Conservation (phyloP, 2,888 invertebrate genomes). For the Chamaedrilus cognettii region DNA sequence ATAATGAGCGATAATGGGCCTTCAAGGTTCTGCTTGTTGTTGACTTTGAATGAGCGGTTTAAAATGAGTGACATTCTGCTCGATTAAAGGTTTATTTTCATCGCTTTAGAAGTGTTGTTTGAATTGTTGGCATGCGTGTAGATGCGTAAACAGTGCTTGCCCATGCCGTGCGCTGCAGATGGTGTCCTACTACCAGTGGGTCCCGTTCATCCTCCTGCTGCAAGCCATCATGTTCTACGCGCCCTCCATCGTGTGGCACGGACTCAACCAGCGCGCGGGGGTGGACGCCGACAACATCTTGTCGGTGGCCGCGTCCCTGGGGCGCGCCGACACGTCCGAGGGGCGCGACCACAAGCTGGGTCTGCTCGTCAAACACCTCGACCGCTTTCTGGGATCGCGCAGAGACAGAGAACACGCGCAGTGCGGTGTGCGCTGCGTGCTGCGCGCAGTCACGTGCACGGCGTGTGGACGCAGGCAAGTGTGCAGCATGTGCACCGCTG, state of each 20-base stretch:
- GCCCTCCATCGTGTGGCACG: slow-evolving; percentile 58
- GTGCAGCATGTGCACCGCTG: too few relatives aligned
- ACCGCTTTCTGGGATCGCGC: slow-evolving; percentile 29
- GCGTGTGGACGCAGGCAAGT: slow-evolving; percentile 5
- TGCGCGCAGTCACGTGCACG: slow-evolving; percentile 2
- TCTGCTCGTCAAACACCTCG: slow-evolving; percentile 34
- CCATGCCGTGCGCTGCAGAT: too few relatives aligned
- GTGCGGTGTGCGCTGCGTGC: slow-evolving; percentile 10
- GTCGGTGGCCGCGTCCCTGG: slow-evolving; percentile 25
- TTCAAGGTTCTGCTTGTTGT: too few relatives aligned
- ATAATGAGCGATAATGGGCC: too few relatives aligned
- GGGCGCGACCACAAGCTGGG: slow-evolving; percentile 20
- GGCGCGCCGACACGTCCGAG: slow-evolving; percentile 21
- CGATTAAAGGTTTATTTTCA: too few relatives aligned
- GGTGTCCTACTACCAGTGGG: slow-evolving; percentile 45
- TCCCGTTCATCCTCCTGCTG: slow-evolving; percentile 53
- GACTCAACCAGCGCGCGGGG: slow-evolving; percentile 52
- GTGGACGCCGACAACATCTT: slow-evolving; percentile 36
- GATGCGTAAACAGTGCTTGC: too few relatives aligned
- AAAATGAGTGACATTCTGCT: too few relatives aligned
- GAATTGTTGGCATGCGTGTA: too few relatives aligned
- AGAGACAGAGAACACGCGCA: neutral
- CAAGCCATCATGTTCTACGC: slow-evolving; percentile 58
- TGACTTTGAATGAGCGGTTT: too few relatives aligned
- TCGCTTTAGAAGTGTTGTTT: too few relatives aligned